phyloP scores from a whole-genome alignment of 2,888 invertebrate genomes.

The Sarcophaga carnaria region DNA sequence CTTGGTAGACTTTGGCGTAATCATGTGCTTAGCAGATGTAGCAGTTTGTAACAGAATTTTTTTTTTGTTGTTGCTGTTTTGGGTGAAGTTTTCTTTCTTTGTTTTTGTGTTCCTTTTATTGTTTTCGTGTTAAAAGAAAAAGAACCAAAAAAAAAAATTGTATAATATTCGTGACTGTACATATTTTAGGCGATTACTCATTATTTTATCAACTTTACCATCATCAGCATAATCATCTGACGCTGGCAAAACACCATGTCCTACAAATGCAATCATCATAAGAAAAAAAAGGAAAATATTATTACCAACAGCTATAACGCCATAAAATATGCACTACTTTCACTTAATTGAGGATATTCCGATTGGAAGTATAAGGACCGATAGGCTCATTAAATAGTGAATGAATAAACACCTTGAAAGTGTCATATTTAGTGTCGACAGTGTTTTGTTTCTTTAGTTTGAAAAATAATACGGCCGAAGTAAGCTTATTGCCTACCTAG shows the following conservation, averaged over 20 bases:
- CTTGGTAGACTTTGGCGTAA: not conserved
- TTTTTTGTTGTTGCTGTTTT: not conserved
- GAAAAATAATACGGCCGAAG: too few species aligned
- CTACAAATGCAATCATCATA: slow-evolving; percentile 11
- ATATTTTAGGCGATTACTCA: slow-evolving; percentile 66
- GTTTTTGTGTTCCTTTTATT: not conserved
- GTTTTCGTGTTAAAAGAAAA: not conserved
- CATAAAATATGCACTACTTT: slow-evolving; percentile 37
- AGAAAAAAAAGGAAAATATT: slow-evolving; percentile 34
- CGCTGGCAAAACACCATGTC: slow-evolving; percentile 49
- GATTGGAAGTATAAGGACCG: too few species aligned
- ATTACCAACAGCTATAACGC: slow-evolving; percentile 24
- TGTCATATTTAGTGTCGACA: too few species aligned
- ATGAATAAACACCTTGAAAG: too few species aligned
- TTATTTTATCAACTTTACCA: slow-evolving; percentile 67
- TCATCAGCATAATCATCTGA: slow-evolving; percentile 67
- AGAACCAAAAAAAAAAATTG: slow-evolving; percentile 18
- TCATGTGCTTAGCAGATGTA: not conserved
- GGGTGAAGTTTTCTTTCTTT: not conserved
- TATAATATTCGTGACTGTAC: slow-evolving; percentile 64
- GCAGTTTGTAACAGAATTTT: not conserved
- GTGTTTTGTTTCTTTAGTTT: too few species aligned
- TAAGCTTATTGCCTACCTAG: too few species aligned
- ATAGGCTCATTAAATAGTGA: too few species aligned
- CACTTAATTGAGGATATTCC: not conserved